Conservation (phyloP, 2,797 vertebrate species). For the Lagorchestes hirsutus region DNA sequence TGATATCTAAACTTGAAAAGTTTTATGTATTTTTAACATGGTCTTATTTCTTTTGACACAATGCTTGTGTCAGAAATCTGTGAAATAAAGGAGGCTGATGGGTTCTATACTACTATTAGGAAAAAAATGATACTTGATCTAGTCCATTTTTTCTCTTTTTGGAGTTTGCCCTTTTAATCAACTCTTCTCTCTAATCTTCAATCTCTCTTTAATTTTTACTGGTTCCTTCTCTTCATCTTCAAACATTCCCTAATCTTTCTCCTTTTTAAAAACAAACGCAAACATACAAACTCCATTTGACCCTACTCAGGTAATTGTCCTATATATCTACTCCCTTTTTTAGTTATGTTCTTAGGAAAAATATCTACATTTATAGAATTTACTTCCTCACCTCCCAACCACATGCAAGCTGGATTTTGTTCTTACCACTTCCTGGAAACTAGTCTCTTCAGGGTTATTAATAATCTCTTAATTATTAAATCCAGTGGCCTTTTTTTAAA, state of each 20-base stretch:
- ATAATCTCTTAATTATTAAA: background rate
- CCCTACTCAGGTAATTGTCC: background rate
- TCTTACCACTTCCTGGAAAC: background rate
- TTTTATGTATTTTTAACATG: background rate
- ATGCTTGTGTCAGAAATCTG: background rate
- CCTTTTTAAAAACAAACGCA: background rate
- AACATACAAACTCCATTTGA: background rate
- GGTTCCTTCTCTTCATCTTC: background rate
- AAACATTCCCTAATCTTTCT: background rate
- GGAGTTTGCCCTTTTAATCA: background rate
- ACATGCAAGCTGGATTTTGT: background rate
- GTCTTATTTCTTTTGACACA: background rate
- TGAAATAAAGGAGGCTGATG: background rate
- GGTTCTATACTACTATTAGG: background rate
- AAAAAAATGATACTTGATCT: background rate
- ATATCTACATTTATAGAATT: background rate
- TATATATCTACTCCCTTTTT: background rate
- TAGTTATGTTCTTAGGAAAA: background rate
- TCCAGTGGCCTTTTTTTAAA: background rate
- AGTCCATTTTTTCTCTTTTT: background rate
- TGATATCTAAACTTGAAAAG: background rate
- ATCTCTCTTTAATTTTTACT: background rate
- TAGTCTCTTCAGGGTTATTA: background rate
- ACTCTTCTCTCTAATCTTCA: background rate
- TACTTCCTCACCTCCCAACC: background rate